A percentile compares a stretch with the other conserved stretches of the same genome.
These are phyloP conservation scores for Xyrichtys novacula DNA, from an alignment of 2,797 vertebrate genomes.

Conservation along the genomic window DNA sequence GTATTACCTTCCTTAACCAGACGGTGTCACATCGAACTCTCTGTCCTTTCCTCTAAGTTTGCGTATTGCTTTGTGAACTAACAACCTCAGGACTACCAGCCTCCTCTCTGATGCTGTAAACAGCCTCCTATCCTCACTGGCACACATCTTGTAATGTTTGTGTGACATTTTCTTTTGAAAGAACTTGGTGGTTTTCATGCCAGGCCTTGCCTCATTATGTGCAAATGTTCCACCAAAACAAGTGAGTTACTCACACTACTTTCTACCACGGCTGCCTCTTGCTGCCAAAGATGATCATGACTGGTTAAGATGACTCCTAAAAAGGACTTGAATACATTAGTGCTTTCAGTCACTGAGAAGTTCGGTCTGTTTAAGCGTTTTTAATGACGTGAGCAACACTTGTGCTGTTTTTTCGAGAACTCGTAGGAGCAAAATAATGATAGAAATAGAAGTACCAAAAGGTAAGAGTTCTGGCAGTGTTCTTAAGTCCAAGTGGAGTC, in stretches of 20 bases:
- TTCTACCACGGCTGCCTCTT: neutral
- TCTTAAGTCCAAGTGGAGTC: too few species aligned
- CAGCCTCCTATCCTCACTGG: neutral
- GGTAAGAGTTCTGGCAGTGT: too few species aligned
- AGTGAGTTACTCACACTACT: neutral
- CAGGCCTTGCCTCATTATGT: neutral
- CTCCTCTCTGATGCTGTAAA: neutral
- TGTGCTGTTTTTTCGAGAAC: neutral
- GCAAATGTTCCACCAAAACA: neutral
- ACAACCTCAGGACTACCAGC: neutral
- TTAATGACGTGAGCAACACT: neutral
- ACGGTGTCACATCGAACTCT: neutral
- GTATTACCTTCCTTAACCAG: too few species aligned
- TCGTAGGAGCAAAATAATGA: too few species aligned
- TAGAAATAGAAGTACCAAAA: too few species aligned
- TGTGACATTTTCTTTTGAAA: neutral
- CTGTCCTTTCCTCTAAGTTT: neutral
- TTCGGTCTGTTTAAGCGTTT: neutral
- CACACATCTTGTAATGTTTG: neutral
- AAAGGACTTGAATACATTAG: neutral
- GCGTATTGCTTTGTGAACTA: neutral
- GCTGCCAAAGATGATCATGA: neutral
- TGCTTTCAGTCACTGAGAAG: neutral
- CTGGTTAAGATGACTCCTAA: neutral
- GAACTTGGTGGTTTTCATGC: neutral